phyloP scores from a whole-genome alignment of 2,888 invertebrate species.

The Euzophera pinguis region DNA sequence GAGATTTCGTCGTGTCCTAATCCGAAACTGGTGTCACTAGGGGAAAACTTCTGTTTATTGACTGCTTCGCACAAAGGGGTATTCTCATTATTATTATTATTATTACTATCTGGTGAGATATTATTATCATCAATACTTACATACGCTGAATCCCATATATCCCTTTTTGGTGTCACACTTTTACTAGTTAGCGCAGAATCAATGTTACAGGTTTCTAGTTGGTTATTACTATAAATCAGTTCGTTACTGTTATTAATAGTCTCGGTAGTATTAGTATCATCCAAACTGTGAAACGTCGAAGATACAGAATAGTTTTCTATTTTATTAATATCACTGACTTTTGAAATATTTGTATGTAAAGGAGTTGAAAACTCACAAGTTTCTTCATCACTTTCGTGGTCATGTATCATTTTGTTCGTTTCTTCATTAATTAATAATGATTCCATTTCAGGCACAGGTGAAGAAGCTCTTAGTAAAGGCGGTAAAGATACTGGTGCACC shows the following conservation, averaged over 20 bases:
- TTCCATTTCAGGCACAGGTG: conserved; percentile 53
- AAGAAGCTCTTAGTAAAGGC: conserved; percentile 49
- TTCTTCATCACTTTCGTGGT: conserved; percentile 15
- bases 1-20: conserved; percentile 40
- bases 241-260: conserved; percentile 38
- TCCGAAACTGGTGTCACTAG: conserved; percentile 33
- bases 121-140: conserved; percentile 75
- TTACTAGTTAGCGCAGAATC: conserved; percentile 31
- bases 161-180: conserved; percentile 56
- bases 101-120: conserved; percentile 64
- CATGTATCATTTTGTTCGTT: conserved; percentile 15
- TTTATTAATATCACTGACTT: conserved; percentile 24
- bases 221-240: conserved; percentile 35
- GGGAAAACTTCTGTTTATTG: conserved; percentile 44
- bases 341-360: conserved; percentile 26
- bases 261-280: conserved; percentile 48
- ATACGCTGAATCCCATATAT: conserved; percentile 76
- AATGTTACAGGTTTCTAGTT: conserved; percentile 34
- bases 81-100: conserved; percentile 62
- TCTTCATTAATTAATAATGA: conserved; percentile 40
- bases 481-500: conserved; percentile 75
- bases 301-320: conserved; percentile 27
- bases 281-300: conserved; percentile 53
- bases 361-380: conserved; percentile 35
- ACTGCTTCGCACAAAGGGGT: conserved; percentile 36